A percentile compares a stretch with the other conserved stretches of the same genome.
Evolutionary conservation across 2,888 invertebrate genomes (phyloP).

Genomic region (Watsonalla binaria): DNA sequence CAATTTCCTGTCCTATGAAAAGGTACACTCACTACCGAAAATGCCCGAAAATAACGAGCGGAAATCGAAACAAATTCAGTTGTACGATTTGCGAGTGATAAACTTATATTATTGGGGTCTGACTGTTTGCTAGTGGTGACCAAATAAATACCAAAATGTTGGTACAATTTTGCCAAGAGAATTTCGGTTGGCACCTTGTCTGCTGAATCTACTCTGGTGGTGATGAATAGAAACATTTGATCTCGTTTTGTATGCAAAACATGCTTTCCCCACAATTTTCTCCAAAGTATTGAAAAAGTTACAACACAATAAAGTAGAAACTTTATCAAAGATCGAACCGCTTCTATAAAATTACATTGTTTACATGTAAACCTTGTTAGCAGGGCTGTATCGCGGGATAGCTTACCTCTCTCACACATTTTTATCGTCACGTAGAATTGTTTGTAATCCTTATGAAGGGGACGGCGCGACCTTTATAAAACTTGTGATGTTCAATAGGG

Average conservation of each 20-base stretch:
- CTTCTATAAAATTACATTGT: background rate
- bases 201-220: too few relatives aligned
- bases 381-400: background rate
- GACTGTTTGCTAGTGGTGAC: background rate
- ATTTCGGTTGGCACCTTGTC: background rate
- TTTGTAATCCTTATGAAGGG: background rate
- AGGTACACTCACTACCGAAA: slow-evolving; percentile 40
- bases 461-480: slow-evolving; percentile 8
- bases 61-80: slow-evolving; percentile 43
- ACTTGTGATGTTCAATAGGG: slow-evolving; percentile 12
- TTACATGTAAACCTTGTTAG: background rate
- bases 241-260: too few relatives aligned
- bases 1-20: slow-evolving; percentile 55
- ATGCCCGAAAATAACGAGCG: slow-evolving; percentile 49
- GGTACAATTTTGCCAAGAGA: background rate
- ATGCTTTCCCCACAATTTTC: too few relatives aligned
- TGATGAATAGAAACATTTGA: too few relatives aligned
- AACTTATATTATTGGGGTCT: background rate
- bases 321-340: background rate
- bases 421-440: background rate
- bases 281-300: too few relatives aligned
- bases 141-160: background rate
- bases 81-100: slow-evolving; percentile 6
- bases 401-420: background rate
- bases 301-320: background rate